phyloP scores from a whole-genome alignment of 2,113 vertebrate genomes.

The Ifrita kowaldi region DNA sequence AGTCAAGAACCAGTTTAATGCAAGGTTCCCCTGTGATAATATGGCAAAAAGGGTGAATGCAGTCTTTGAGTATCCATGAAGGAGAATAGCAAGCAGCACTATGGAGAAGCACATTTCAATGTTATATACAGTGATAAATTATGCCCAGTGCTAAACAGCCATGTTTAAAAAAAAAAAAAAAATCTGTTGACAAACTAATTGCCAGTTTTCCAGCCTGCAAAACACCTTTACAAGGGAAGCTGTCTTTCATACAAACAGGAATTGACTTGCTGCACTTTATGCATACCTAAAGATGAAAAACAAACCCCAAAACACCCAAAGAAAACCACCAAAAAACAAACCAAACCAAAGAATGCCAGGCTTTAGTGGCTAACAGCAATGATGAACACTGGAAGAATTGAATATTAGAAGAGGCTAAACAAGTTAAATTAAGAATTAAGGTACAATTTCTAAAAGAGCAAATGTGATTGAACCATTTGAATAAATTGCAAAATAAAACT shows the following conservation, averaged over 20 bases:
- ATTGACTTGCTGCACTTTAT: neutral
- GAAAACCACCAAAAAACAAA: neutral
- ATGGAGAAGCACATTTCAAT: neutral
- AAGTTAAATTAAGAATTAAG: neutral
- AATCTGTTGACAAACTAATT: neutral
- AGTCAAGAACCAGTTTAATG: neutral
- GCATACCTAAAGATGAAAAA: neutral
- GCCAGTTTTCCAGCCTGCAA: neutral
- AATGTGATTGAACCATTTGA: neutral
- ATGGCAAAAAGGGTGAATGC: neutral
- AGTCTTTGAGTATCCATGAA: neutral
- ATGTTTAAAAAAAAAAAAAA: neutral
- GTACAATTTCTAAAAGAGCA: neutral
- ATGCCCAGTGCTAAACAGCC: neutral
- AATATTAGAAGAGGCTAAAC: neutral
- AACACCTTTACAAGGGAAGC: neutral
- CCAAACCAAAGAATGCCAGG: neutral
- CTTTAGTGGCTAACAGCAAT: neutral
- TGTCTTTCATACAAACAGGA: neutral
- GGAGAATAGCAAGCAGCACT: neutral
- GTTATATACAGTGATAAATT: neutral
- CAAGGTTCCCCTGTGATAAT: neutral
- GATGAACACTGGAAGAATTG: neutral
- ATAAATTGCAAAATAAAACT: neutral
- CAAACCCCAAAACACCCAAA: accelerated